Evolutionary conservation across 2,113 vertebrate genomes (phyloP).

Genomic region (Pteropus alecto): DNA sequence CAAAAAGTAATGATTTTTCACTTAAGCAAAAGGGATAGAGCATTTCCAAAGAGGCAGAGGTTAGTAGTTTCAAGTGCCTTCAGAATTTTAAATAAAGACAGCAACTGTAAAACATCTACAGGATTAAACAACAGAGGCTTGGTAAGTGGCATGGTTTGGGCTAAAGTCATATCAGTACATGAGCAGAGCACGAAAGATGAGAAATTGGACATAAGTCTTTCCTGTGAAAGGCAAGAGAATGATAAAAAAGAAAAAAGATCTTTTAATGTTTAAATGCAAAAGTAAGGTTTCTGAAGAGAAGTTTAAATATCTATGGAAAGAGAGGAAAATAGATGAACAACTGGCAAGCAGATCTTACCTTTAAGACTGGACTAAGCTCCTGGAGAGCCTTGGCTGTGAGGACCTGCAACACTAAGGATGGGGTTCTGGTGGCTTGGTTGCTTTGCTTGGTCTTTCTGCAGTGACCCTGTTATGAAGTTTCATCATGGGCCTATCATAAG

Average conservation of each 20-base stretch:
- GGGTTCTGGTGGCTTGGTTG: neutral
- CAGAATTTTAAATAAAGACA: neutral
- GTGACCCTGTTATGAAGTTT: neutral
- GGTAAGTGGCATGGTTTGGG: neutral
- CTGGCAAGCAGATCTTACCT: neutral
- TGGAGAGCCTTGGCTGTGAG: neutral
- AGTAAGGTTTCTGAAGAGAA: neutral
- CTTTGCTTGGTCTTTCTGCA: neutral
- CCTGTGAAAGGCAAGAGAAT: neutral
- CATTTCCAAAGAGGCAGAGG: neutral
- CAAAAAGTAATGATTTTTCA: neutral
- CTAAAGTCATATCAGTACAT: neutral
- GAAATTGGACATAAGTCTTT: neutral
- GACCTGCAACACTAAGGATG: fast-evolving
- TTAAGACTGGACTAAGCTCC: neutral
- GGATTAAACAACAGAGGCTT: neutral
- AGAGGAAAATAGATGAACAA: neutral
- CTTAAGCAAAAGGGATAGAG: neutral
- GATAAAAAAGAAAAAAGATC: neutral
- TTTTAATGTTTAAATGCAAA: neutral
- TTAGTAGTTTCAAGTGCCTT: neutral
- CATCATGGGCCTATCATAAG: fast-evolving
- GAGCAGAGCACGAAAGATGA: neutral
- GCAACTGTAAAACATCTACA: neutral
- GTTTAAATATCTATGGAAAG: neutral